Base-by-base conservation (phyloP, 37 sponge, comb jelly and placozoan species). In the Ephydatia muelleri region DNA sequence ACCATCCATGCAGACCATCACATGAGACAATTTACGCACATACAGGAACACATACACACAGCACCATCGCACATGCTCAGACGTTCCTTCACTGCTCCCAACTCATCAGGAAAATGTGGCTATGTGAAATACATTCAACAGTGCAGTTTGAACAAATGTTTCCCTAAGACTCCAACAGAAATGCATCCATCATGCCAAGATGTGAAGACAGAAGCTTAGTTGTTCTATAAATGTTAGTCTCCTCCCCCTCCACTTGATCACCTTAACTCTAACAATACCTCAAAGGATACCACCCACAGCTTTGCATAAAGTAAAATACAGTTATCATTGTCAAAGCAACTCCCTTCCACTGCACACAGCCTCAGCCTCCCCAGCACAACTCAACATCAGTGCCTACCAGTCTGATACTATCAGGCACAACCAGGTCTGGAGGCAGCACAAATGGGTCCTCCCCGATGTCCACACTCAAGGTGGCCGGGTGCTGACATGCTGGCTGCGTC, bases 401-500 rank as follows among this genome's bases (percentile, higher is more conserved):
- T 77, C 72, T 48, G 26, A 88, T 88, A 0, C 68, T 43, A 38
- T 28, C 49, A 5, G 93, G 93, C 2, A 92, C 32, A 67, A 48
- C 72, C 16, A 88, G 74, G 26, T 89, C 90, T 8, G 34, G 27
- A 23, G 89, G 89, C 23, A 36, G 68, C 22, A 38, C 19, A 30
- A 78, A 92, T 38, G 9, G 12, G 3, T 88, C 93, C 32, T 77
- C 82, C 65, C 49, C 88, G 21, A 79, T 21, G 33, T 87, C 92
- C 0, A 87, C 88, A 68, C 66, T 76, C 27, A 70, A 49, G 0
- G 88, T 75, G 31, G 88, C 81, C 0, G 88, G 92, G 71, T 85
- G 86, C 72, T 90, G 82, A 13, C 57, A 14, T 13, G 57, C 1
- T 57, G 57, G 57, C 57, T 57, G 32, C 1, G 72, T 13, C 1